Evolutionary conservation across 2,113 vertebrate genomes (phyloP), one percentile per base, ranked within the genome.

Genomic region (Thamnophis sirtalis): DNA sequence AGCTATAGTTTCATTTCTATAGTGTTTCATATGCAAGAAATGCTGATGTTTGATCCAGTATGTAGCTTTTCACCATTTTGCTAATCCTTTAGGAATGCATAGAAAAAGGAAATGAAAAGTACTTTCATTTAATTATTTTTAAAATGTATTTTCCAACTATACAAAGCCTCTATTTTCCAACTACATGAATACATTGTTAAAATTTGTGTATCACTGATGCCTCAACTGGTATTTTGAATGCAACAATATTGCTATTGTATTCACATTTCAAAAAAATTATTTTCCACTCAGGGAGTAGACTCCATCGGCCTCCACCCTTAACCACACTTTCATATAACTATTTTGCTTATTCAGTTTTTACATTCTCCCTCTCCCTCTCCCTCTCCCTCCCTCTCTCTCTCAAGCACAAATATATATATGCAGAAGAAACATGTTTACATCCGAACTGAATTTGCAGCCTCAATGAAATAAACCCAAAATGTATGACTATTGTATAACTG

Each of bases 211-310:
- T 97, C 95, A 90, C 92, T 87, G 92, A 92, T 92, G 97, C 95
- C 97, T 96, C 96, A 94, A 97, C 95, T 93, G 90, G 94, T 92
- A 97, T 96, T 96, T 95, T 96, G 96, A 86, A 93, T 95, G 94
- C 95, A 97, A 98, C 97, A 97, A 97, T 96, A 95, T 95, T 96
- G 95, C 96, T 96, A 96, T 97, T 97, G 96, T 97, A 96, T 96
- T 94, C 93, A 93, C 93, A 92, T 95, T 95, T 97, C 96, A 97
- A 97, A 97, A 96, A 92, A 93, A 84, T 90, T 90, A 15, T 38
- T 94, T 95, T 97, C 98, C 94, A 97, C 95, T 92, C 87, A 93
- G 93, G 90, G 86, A 93, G 93, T 19, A 2, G 68, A 97, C 95
- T 94, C 92, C 21, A 94, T 89, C 58, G 85, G 88, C 24, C 54